Evolutionary conservation across 2,797 vertebrate genomes (phyloP).

Genomic region (Jordanella pulchra): DNA sequence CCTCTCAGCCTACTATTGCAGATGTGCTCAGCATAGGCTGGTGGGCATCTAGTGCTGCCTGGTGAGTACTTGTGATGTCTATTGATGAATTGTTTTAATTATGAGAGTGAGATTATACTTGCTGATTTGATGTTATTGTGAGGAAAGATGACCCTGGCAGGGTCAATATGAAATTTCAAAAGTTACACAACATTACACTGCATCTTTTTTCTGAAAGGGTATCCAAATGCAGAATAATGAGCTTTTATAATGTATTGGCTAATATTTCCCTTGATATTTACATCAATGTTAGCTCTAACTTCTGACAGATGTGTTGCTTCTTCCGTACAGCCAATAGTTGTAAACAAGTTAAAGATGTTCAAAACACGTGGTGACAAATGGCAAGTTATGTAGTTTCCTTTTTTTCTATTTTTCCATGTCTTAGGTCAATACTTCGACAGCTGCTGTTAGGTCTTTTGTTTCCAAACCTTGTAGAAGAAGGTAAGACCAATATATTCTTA

Average conservation of each 20-base stretch:
- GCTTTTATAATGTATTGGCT: conserved; percentile 33
- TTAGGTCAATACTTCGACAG: conserved; percentile 95
- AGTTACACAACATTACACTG: conserved; percentile 42
- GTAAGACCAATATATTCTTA: conserved; percentile 74
- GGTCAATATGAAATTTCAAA: conserved; percentile 39
- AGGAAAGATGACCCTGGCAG: conserved; percentile 16
- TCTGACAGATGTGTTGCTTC: conserved; percentile 34
- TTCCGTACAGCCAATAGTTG: conserved; percentile 23
- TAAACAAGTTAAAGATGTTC: conserved; percentile 31
- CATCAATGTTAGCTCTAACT: conserved; percentile 29
- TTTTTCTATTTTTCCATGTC: conserved; percentile 28
- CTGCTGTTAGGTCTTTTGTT: conserved; percentile 89
- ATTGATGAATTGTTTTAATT: conserved; percentile 4
- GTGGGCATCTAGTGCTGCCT: conserved; percentile 95
- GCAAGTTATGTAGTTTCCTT: conserved; percentile 15
- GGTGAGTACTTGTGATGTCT: conserved; percentile 79
- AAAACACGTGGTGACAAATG: conserved; percentile 25
- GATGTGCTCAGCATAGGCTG: conserved; percentile 94
- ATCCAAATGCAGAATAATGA: conserved; percentile 32
- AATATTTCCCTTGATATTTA: conserved; percentile 46
- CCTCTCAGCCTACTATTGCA: conserved; percentile 88
- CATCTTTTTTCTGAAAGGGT: conserved; percentile 21
- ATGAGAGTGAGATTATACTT: conserved; percentile 41
- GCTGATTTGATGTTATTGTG: conserved; percentile 30
- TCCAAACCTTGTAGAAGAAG: conserved; percentile 88